A percentile compares a stretch with the other conserved stretches of the same genome.
These are phyloP conservation scores for Pristionchus arcanus DNA, from an alignment of 2,888 invertebrate species.

Conservation along the genomic window DNA sequence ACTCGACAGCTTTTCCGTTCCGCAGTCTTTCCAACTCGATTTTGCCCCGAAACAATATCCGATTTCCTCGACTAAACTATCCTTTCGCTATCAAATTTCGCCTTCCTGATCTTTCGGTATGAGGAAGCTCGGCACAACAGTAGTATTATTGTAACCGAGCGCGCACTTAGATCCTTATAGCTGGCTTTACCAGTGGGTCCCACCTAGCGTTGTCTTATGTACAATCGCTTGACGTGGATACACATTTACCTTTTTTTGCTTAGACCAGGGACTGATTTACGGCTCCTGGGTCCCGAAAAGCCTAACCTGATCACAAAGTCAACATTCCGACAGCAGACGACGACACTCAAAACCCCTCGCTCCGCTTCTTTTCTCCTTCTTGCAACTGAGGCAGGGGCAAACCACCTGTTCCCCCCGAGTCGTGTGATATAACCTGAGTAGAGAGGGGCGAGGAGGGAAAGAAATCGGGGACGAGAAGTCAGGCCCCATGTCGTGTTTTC, in stretches of 20 bases:
- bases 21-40: not conserved
- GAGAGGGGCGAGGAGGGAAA: not conserved
- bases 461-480: not conserved
- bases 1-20: not conserved
- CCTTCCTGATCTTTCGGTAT: not conserved
- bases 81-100: constrained; percentile 13
- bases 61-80: not conserved
- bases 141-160: not conserved
- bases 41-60: not conserved
- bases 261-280: constrained; percentile 10
- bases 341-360: constrained; percentile 10
- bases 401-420: constrained; percentile 4
- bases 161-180: not conserved
- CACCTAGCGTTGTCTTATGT: too few relatives aligned
- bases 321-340: constrained; percentile 25
- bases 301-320: not conserved
- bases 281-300: not conserved
- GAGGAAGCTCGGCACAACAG: not conserved
- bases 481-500: constrained; percentile 17
- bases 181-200: too few relatives aligned
- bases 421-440: constrained; percentile 19
- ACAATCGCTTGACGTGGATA: too few relatives aligned
- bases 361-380: not conserved
- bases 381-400: constrained; percentile 11
- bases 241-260: too few relatives aligned